These are phyloP conservation scores for Cephalopterus ornatus DNA, from an alignment of 2,113 vertebrate genomes.

Conservation along the genomic window DNA sequence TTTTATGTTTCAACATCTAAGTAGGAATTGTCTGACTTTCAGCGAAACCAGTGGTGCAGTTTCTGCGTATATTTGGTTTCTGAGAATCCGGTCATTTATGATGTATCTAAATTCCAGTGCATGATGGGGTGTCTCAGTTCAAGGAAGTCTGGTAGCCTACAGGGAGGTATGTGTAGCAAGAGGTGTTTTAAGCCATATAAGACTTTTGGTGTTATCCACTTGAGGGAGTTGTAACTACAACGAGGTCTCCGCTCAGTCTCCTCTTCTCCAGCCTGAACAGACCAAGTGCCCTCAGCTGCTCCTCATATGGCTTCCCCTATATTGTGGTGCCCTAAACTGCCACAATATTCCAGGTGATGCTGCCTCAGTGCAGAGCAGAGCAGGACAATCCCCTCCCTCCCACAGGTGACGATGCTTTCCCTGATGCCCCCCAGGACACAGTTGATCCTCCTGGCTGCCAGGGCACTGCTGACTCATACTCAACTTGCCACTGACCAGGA, in stretches of 20 bases:
- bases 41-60: background rate
- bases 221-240: background rate
- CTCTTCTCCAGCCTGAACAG: background rate
- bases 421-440: background rate
- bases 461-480: background rate
- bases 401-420: too few relatives aligned
- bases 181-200: background rate
- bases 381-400: background rate
- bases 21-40: background rate
- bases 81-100: background rate
- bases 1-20: background rate
- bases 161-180: background rate
- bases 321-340: background rate
- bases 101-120: background rate
- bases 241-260: background rate
- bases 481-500: background rate
- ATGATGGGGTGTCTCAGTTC: background rate
- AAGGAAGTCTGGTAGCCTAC: background rate
- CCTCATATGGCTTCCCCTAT: background rate
- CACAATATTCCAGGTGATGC: background rate
- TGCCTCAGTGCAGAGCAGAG: background rate
- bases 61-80: background rate
- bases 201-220: background rate
- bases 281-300: background rate
- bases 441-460: background rate